Conservation (phyloP, 2,113 vertebrate species). For the Chloroceryle aenea region DNA sequence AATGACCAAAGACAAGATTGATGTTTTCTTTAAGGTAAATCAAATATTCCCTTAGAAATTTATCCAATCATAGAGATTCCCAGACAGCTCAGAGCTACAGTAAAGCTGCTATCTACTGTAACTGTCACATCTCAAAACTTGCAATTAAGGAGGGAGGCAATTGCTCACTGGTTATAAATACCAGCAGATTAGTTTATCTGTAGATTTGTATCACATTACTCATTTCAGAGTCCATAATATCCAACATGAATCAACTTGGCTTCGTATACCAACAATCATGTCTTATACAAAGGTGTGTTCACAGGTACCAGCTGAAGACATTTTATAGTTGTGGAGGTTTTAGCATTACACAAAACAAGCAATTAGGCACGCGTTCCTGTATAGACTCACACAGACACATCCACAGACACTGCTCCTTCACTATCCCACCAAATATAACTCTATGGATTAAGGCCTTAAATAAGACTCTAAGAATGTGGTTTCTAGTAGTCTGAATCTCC, state of each 20-base stretch:
- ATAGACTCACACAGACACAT: not conserved
- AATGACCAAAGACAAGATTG: not conserved
- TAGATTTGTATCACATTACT: conserved; percentile 59
- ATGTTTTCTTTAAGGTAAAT: conserved; percentile 28
- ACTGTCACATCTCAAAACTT: not conserved
- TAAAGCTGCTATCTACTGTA: conserved; percentile 9
- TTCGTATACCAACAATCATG: not conserved
- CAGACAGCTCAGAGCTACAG: not conserved
- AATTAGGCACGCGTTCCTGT: not conserved
- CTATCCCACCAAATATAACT: conserved; percentile 55
- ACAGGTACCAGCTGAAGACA: not conserved
- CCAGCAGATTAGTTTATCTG: conserved; percentile 55
- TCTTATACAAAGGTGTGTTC: not conserved
- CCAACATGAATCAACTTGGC: conserved; percentile 15
- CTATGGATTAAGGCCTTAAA: conserved; percentile 35
- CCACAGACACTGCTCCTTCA: not conserved
- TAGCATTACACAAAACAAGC: not conserved
- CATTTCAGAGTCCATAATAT: conserved; percentile 45
- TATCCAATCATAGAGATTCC: not conserved
- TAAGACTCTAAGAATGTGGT: conserved; percentile 36
- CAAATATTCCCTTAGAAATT: not conserved
- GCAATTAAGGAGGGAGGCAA: conserved; percentile 31
- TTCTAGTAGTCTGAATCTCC: conserved; percentile 5
- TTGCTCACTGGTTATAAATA: conserved; percentile 60
- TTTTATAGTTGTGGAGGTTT: not conserved